Conservation (phyloP, 2,797 vertebrate genomes). For the Clarias laeviceps region DNA sequence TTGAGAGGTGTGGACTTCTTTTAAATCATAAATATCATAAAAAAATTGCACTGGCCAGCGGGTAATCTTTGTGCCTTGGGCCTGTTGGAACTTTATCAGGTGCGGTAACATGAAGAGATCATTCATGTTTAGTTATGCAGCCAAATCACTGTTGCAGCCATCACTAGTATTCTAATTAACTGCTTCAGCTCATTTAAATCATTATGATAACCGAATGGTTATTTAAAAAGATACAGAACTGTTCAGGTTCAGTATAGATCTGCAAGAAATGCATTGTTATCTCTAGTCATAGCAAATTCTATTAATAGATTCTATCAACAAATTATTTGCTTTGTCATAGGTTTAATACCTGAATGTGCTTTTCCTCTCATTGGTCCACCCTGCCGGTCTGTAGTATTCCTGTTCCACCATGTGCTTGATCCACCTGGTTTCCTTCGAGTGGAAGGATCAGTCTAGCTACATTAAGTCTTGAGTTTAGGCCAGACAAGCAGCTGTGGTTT, state of each 20-base stretch:
- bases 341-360: not conserved
- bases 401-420: slow-evolving; percentile 33
- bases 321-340: not conserved
- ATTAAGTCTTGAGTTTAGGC: slow-evolving; percentile 65
- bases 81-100: slow-evolving; percentile 12
- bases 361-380: slow-evolving; percentile 9
- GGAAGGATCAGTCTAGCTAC: slow-evolving; percentile 57
- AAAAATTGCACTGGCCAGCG: slow-evolving; percentile 2
- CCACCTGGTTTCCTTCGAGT: slow-evolving; percentile 47
- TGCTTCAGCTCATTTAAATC: slow-evolving; percentile 11
- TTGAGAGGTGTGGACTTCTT: not conserved
- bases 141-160: not conserved
- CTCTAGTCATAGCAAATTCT: not conserved
- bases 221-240: not conserved
- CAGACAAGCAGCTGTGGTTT: slow-evolving; percentile 68
- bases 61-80: not conserved
- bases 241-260: not conserved
- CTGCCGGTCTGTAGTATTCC: not conserved
- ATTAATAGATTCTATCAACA: not conserved
- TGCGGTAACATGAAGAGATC: not conserved
- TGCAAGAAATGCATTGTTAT: not conserved
- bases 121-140: not conserved
- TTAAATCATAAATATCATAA: not conserved
- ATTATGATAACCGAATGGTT: not conserved
- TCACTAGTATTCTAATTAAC: slow-evolving; percentile 3